phyloP scores from a whole-genome alignment of 2,888 invertebrate genomes.

The Platerodrilus igneus region DNA sequence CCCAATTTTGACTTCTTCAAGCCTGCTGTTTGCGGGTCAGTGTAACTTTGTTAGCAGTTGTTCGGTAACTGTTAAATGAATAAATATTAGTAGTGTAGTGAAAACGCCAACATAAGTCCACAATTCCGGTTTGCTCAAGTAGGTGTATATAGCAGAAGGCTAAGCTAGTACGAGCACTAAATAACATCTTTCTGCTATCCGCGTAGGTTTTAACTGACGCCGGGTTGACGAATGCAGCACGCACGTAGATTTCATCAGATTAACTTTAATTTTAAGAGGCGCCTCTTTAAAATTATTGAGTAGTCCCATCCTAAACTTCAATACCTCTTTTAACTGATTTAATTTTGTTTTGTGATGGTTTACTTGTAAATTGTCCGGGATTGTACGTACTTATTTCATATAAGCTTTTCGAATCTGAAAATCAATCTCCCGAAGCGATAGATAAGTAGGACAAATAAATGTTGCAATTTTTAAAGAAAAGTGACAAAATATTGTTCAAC shows the following conservation, averaged over 20 bases:
- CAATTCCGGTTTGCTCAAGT: conserved; percentile 24
- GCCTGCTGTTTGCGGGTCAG: conserved; percentile 7
- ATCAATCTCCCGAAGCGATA: conserved; percentile 6
- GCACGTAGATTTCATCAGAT: conserved; percentile 35
- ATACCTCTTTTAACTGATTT: conserved; percentile 7
- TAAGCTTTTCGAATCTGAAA: conserved; percentile 8
- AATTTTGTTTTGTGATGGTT: conserved; percentile 2
- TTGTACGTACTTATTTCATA: conserved; percentile 4
- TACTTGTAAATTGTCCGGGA: not conserved
- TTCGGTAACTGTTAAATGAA: conserved; percentile 9
- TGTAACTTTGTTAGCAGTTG: conserved; percentile 4
- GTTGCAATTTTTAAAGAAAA: conserved; percentile 8
- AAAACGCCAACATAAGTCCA: conserved; percentile 20
- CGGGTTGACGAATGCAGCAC: conserved; percentile 21
- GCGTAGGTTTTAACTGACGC: conserved; percentile 28
- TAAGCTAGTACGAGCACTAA: conserved; percentile 23
- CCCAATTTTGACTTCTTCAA: too few species aligned
- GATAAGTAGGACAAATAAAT: conserved; percentile 11
- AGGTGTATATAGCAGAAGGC: conserved; percentile 23
- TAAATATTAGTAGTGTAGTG: conserved; percentile 14
- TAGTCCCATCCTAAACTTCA: too few species aligned
- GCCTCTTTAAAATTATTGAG: too few species aligned
- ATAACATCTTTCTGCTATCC: conserved; percentile 28
- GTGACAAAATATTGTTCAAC: too few species aligned
- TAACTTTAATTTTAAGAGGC: conserved; percentile 29